Percentiles rank a stretch among this genome's conserved stretches.
phyloP scores from a whole-genome alignment of 2,888 invertebrate species.

The Mactromeris polynyma region DNA sequence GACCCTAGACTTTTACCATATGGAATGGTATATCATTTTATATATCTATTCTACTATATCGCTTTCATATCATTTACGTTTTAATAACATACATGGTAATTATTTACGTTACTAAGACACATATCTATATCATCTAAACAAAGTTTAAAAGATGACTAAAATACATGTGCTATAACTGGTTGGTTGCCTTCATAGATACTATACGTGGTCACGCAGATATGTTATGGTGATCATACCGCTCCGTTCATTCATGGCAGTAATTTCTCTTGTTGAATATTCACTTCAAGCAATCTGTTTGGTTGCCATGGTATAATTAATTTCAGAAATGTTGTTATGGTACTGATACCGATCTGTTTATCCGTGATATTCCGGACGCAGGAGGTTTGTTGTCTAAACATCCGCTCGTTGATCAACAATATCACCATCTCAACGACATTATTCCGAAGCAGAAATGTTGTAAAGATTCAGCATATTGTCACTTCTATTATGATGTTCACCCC shows the following conservation, averaged over 20 bases:
- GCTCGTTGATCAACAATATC: not conserved
- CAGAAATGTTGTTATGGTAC: slow-evolving; percentile 17
- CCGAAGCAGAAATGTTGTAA: slow-evolving; percentile 19
- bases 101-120: too few relatives aligned
- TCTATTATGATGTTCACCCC: too few relatives aligned
- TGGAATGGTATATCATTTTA: not conserved
- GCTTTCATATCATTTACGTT: too few relatives aligned
- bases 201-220: too few relatives aligned
- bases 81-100: too few relatives aligned
- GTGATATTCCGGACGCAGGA: too few relatives aligned
- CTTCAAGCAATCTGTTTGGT: too few relatives aligned
- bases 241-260: not conserved
- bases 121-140: not conserved
- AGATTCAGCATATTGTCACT: too few relatives aligned
- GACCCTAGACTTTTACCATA: not conserved
- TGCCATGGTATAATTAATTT: not conserved
- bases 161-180: not conserved
- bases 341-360: not conserved
- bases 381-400: slow-evolving; percentile 21
- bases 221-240: too few relatives aligned
- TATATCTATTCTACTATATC: too few relatives aligned
- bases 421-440: not conserved
- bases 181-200: not conserved
- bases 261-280: not conserved
- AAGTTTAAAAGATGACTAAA: not conserved